phyloP scores from a whole-genome alignment of 2,797 vertebrate species.

The Pipistrellus pygmaeus region DNA sequence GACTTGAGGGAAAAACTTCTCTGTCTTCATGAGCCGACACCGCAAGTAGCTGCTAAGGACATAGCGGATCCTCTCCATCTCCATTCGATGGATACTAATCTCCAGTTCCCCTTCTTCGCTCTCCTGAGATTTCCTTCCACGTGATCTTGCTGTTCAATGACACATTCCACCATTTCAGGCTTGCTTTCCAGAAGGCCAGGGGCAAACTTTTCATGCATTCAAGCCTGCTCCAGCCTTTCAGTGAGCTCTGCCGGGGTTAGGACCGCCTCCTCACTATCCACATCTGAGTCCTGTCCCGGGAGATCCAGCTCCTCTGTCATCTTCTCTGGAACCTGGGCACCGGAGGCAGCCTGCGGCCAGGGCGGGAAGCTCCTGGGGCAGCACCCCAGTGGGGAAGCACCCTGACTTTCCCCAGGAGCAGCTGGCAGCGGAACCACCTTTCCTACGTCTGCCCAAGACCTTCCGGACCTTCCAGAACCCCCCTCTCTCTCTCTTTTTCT shows the following conservation, averaged over 20 bases:
- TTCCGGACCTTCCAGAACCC: no score
- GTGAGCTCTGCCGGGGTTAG: constrained; percentile 97
- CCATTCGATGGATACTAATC: no score
- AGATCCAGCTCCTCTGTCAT: constrained; percentile 79
- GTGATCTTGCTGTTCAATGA: constrained; percentile 97
- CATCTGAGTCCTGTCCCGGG: constrained; percentile 77
- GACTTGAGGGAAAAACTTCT: no score
- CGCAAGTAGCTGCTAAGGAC: no score
- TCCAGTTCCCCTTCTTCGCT: constrained; percentile 93
- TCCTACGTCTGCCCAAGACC: rapidly evolving
- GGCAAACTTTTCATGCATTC: constrained; percentile 98
- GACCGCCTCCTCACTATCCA: constrained; percentile 89
- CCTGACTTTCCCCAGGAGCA: neutral
- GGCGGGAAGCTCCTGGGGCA: no score
- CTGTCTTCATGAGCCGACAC: no score
- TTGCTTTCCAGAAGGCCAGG: constrained; percentile 96
- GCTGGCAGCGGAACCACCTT: rapidly evolving
- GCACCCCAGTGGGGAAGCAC: rapidly evolving
- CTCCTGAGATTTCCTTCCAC: constrained; percentile 97
- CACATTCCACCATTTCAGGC: constrained; percentile 95
- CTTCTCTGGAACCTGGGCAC: neutral
- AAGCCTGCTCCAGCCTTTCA: constrained; percentile 95
- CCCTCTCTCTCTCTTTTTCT: no score
- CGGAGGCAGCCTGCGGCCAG: neutral
- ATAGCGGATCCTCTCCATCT: no score